Conservation (phyloP, 2,888 invertebrate species). For the Chalcosyrphus nemorum region DNA sequence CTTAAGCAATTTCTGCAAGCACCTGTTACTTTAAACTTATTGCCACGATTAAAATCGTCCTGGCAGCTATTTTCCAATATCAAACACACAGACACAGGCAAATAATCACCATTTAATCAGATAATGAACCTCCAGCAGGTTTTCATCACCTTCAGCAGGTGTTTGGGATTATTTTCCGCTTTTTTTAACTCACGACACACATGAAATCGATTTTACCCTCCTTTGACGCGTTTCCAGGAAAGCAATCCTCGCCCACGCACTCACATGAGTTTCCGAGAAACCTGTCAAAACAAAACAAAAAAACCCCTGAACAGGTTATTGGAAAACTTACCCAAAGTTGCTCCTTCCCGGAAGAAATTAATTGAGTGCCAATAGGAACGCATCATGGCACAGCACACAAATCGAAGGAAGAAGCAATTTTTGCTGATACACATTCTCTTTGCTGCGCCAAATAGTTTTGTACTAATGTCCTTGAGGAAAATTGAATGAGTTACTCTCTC, state of each 20-base stretch:
- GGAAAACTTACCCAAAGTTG: not conserved
- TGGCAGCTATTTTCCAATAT: not conserved
- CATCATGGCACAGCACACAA: not conserved
- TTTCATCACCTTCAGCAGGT: slow-evolving; percentile 33
- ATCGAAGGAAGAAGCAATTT: not conserved
- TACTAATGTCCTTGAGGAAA: not conserved
- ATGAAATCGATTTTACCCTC: slow-evolving; percentile 17
- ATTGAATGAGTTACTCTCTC: not conserved
- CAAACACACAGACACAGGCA: slow-evolving; percentile 3
- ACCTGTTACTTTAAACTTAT: no score
- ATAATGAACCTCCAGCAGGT: slow-evolving; percentile 6
- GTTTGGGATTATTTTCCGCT: slow-evolving; percentile 36
- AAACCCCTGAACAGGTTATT: not conserved
- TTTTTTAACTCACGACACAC: slow-evolving; percentile 20
- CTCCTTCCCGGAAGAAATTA: not conserved
- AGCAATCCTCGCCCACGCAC: not conserved
- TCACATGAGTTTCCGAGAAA: not conserved
- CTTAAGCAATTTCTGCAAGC: no score
- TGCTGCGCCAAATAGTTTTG: not conserved
- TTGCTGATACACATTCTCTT: not conserved
- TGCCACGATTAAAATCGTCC: no score
- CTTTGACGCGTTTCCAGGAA: no score
- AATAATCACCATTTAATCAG: slow-evolving; percentile 33
- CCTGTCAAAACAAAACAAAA: not conserved
- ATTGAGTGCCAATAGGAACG: slow-evolving; percentile 1